Percentiles rank a stretch among this genome's conserved stretches.
phyloP scores from a whole-genome alignment of 2,888 invertebrate genomes.

The Patella depressa region DNA sequence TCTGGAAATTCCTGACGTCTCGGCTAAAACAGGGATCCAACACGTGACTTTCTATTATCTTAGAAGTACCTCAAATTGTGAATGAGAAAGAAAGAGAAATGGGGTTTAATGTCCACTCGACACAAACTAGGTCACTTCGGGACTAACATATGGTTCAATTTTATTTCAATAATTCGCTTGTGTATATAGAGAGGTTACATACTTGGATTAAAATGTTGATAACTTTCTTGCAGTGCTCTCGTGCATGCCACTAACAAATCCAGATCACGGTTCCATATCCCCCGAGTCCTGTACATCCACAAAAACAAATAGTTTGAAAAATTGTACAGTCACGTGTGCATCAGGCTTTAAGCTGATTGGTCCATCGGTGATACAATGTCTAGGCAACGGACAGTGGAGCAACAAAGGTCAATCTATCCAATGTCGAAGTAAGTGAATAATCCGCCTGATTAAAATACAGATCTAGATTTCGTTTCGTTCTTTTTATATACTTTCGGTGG shows the following conservation, averaged over 20 bases:
- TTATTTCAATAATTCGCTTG: no score
- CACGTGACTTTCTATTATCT: no score
- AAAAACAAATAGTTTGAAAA: constrained; percentile 29
- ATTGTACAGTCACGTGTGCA: constrained; percentile 48
- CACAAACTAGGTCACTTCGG: no score
- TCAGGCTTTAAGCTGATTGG: constrained; percentile 45
- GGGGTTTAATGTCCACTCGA: not conserved
- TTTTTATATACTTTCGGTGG: no score
- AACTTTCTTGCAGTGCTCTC: constrained; percentile 32
- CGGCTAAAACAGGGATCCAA: no score
- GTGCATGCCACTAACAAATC: constrained; percentile 38
- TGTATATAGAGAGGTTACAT: not conserved
- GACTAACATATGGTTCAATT: no score
- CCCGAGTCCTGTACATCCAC: constrained; percentile 42
- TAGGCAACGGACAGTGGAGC: constrained; percentile 52
- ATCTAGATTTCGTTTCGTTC: no score
- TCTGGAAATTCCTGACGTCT: no score
- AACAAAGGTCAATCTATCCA: constrained; percentile 34
- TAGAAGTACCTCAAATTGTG: no score
- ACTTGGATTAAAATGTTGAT: not conserved
- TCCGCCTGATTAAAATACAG: no score
- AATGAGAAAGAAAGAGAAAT: not conserved
- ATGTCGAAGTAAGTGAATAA: constrained; percentile 41
- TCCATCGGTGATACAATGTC: constrained; percentile 39
- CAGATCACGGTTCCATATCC: constrained; percentile 38